A percentile compares a stretch with the other conserved stretches of the same genome.
Evolutionary conservation across 2,888 invertebrate genomes (phyloP).

Genomic region (Drosophila acutilabella): DNA sequence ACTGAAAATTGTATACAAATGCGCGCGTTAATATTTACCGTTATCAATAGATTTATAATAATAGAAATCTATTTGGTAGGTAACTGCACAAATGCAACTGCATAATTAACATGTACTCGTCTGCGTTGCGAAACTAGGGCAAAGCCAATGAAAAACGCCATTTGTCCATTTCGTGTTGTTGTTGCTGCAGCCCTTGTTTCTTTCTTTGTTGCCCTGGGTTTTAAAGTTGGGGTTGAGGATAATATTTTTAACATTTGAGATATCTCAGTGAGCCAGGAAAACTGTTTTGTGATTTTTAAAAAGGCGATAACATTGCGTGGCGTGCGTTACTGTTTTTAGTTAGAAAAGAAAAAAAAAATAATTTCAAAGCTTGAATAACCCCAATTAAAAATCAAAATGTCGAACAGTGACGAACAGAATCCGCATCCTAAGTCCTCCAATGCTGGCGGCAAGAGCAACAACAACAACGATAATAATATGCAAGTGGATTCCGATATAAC

Average conservation of each 20-base stretch:
- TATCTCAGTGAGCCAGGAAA: constrained; percentile 22
- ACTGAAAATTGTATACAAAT: constrained; percentile 25
- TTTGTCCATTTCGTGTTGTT: constrained; percentile 49
- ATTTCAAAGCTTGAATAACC: not conserved
- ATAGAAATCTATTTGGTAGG: not conserved
- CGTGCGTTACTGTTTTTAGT: constrained; percentile 4
- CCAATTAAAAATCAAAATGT: constrained; percentile 52
- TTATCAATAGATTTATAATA: not conserved
- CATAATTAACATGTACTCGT: constrained; percentile 1
- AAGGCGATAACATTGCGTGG: not conserved
- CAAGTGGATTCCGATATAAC: constrained; percentile 44
- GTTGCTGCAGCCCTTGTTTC: constrained; percentile 42
- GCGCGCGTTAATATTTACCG: not conserved
- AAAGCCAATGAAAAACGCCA: constrained; percentile 69
- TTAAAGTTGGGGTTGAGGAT: constrained; percentile 9
- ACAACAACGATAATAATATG: constrained; percentile 19
- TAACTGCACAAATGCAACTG: not conserved
- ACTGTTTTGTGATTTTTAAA: not conserved
- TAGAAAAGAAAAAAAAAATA: constrained; percentile 1
- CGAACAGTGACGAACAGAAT: constrained; percentile 54
- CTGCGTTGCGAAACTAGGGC: constrained; percentile 59
- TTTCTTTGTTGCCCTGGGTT: constrained; percentile 43
- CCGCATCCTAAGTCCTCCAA: constrained; percentile 8
- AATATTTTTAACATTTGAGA: constrained; percentile 7
- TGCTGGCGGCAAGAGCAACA: not conserved